Conservation (phyloP, 2,888 invertebrate species). For the Ectropis crepuscularia region DNA sequence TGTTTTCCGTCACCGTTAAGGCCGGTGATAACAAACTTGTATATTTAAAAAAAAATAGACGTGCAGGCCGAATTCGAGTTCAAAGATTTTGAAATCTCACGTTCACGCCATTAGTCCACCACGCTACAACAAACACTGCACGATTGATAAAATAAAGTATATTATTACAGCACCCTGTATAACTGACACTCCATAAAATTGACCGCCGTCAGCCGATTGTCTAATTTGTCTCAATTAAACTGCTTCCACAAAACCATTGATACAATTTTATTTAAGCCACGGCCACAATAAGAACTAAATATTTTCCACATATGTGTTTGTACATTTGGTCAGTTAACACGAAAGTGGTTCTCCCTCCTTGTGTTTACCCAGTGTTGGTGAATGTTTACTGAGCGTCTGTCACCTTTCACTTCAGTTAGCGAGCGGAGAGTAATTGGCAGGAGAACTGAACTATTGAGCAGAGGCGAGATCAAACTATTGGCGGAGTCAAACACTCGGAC, state of each 20-base stretch:
- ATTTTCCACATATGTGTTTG: background rate
- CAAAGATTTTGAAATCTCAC: no score
- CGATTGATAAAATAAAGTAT: background rate
- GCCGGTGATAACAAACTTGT: no score
- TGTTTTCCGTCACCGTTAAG: no score
- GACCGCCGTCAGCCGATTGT: slow-evolving; percentile 7
- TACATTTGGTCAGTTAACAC: background rate
- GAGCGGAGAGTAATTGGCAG: slow-evolving; percentile 9
- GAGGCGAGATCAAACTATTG: no score
- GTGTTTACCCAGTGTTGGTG: background rate
- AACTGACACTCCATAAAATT: background rate
- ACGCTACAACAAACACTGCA: no score
- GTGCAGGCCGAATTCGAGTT: no score
- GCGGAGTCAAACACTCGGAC: no score
- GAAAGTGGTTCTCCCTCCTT: background rate
- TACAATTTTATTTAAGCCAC: no score
- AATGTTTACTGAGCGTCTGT: background rate
- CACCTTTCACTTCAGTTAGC: slow-evolving; percentile 33
- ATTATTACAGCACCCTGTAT: background rate
- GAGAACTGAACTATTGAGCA: background rate
- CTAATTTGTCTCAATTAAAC: slow-evolving; percentile 24
- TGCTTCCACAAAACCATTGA: background rate
- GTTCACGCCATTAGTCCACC: no score
- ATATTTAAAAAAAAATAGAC: no score
- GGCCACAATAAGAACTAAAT: background rate